These are phyloP conservation scores for Drosophila parthenogenetica DNA, from an alignment of 2,888 invertebrate species.

Conservation along the genomic window DNA sequence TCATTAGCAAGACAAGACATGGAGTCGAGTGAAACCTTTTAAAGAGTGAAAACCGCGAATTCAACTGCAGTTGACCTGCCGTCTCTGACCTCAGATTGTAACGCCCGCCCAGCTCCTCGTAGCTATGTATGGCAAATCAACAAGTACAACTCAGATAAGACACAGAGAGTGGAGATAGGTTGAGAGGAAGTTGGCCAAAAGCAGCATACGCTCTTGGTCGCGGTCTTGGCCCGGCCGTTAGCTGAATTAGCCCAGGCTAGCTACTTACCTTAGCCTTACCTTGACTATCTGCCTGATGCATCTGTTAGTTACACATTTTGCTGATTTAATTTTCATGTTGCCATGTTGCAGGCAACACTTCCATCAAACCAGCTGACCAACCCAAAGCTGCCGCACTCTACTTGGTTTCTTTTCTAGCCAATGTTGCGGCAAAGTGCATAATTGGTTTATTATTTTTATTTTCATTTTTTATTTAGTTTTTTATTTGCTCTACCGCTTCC, in stretches of 20 bases:
- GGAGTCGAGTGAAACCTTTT: slow-evolving; percentile 75
- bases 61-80: slow-evolving; percentile 75
- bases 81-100: slow-evolving; percentile 75
- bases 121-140: slow-evolving; percentile 69
- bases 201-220: background rate
- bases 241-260: slow-evolving; percentile 72
- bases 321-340: slow-evolving; percentile 79
- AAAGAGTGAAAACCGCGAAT: slow-evolving; percentile 76
- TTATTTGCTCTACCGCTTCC: slow-evolving; percentile 74
- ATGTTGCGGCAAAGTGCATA: slow-evolving; percentile 83
- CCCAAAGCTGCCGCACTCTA: slow-evolving; percentile 12
- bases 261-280: slow-evolving; percentile 62
- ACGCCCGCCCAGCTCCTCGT: slow-evolving; percentile 74
- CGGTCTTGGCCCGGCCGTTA: slow-evolving; percentile 54
- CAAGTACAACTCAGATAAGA: slow-evolving; percentile 46
- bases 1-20: slow-evolving; percentile 68
- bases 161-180: slow-evolving; percentile 15
- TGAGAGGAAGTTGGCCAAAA: no score
- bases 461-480: slow-evolving; percentile 3
- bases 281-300: slow-evolving; percentile 69
- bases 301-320: slow-evolving; percentile 75
- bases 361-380: slow-evolving; percentile 48
- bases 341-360: slow-evolving; percentile 36
- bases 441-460: slow-evolving; percentile 82
- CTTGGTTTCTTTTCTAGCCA: slow-evolving; percentile 47